Conservation (phyloP, 2,113 vertebrate species). For the Chionodraco myersi region DNA sequence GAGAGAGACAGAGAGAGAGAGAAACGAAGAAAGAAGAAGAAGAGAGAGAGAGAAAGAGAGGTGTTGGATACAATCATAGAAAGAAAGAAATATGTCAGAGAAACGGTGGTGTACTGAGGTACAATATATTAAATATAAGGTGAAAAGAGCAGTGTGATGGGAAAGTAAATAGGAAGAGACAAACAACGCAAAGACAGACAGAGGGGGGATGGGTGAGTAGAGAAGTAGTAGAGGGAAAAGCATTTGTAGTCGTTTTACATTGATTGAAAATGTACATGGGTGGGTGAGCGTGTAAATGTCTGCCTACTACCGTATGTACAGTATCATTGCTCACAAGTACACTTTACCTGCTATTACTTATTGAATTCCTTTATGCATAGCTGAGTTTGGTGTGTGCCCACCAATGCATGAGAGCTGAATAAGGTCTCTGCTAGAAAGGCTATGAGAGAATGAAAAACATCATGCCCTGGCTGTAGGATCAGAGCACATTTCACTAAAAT, state of each 20-base stretch:
- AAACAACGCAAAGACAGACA: conserved; percentile 20
- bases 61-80: too few species aligned
- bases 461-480: conserved; percentile 32
- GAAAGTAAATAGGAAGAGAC: conserved; percentile 31
- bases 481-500: conserved; percentile 53
- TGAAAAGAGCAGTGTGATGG: conserved; percentile 19
- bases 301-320: background rate
- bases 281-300: background rate
- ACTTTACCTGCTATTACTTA: conserved; percentile 23
- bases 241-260: conserved; percentile 11
- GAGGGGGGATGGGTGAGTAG: too few species aligned
- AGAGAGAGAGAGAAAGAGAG: background rate
- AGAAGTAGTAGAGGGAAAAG: background rate
- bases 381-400: conserved; percentile 30
- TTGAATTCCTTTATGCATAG: conserved; percentile 39
- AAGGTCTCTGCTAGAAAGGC: conserved; percentile 42
- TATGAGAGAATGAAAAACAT: conserved; percentile 61
- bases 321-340: background rate
- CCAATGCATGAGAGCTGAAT: conserved; percentile 44
- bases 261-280: background rate
- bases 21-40: too few species aligned
- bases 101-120: background rate
- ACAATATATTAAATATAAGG: conserved; percentile 4
- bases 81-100: conserved; percentile 4
- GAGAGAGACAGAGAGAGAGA: background rate